Evolutionary conservation across 1,140 invertebrate species (phyloP).

Genomic region (Drosophila quadrilineata): DNA sequence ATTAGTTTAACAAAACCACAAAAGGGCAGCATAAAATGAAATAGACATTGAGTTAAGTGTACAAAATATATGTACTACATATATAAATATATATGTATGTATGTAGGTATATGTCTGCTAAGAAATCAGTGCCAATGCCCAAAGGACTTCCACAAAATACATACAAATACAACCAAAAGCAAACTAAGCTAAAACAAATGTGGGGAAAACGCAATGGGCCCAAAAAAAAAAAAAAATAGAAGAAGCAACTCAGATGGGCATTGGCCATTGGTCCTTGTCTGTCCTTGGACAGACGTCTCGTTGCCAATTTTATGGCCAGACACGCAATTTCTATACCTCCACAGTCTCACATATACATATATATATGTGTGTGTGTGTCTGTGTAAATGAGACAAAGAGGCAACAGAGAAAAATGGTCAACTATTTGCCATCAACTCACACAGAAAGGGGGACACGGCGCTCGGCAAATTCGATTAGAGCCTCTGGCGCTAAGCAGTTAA

Average conservation of each 20-base stretch:
- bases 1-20: slow-evolving; percentile 71
- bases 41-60: neutral
- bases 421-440: slow-evolving; percentile 72
- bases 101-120: too few relatives aligned
- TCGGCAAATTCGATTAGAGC: slow-evolving; percentile 68
- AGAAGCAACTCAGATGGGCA: slow-evolving; percentile 47
- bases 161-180: slow-evolving; percentile 1
- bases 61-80: slow-evolving; percentile 43
- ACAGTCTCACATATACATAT: slow-evolving; percentile 11
- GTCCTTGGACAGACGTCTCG: slow-evolving; percentile 5
- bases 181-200: neutral
- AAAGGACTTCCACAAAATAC: slow-evolving; percentile 60
- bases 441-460: slow-evolving; percentile 24
- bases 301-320: slow-evolving; percentile 71
- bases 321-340: slow-evolving; percentile 64
- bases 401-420: slow-evolving; percentile 61
- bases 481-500: slow-evolving; percentile 64
- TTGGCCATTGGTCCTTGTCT: slow-evolving; percentile 23
- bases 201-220: too few relatives aligned
- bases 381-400: slow-evolving; percentile 63
- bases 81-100: slow-evolving; percentile 66
- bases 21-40: slow-evolving; percentile 14
- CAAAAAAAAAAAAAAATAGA: slow-evolving; percentile 1
- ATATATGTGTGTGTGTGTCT: slow-evolving; percentile 37
- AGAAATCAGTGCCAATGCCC: slow-evolving; percentile 75